A percentile compares a stretch with the other conserved stretches of the same genome.
Conservation (phyloP, 2,888 invertebrate species). For the Diaperis boleti region DNA sequence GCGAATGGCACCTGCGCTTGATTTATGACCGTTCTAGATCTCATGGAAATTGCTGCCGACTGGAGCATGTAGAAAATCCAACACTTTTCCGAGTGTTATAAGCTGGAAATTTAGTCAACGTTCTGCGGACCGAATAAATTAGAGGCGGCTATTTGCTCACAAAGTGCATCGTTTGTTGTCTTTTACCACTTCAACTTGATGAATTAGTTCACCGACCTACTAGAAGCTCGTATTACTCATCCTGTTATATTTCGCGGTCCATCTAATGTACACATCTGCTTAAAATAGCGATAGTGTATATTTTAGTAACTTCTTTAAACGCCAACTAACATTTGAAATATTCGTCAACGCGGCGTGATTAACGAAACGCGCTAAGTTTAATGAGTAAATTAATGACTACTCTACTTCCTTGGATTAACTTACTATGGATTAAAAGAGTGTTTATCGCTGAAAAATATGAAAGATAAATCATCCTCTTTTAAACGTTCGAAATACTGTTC, state of each 20-base stretch:
- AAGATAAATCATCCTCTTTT: too few species aligned
- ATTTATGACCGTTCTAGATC: not conserved
- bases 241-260: slow-evolving; percentile 21
- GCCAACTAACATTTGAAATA: slow-evolving; percentile 15
- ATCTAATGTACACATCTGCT: slow-evolving; percentile 16
- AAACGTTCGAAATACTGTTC: too few species aligned
- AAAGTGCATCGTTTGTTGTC: slow-evolving; percentile 1
- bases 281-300: slow-evolving; percentile 22
- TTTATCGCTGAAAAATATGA: too few species aligned
- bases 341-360: slow-evolving; percentile 13
- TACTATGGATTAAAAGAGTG: too few species aligned
- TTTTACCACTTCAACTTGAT: not conserved
- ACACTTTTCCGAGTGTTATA: not conserved
- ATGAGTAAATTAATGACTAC: slow-evolving; percentile 9
- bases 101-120: slow-evolving; percentile 6
- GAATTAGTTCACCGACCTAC: slow-evolving; percentile 24
- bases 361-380: slow-evolving; percentile 6
- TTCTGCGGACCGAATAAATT: not conserved
- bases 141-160: too few species aligned
- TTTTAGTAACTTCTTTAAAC: slow-evolving; percentile 12
- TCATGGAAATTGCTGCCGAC: slow-evolving; percentile 6
- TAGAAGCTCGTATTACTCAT: slow-evolving; percentile 17
- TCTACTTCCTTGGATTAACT: too few species aligned
- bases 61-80: not conserved
- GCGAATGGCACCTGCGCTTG: not conserved